These are phyloP conservation scores for Perizoma affinitatum DNA, from an alignment of 2,888 invertebrate genomes.

Conservation along the genomic window DNA sequence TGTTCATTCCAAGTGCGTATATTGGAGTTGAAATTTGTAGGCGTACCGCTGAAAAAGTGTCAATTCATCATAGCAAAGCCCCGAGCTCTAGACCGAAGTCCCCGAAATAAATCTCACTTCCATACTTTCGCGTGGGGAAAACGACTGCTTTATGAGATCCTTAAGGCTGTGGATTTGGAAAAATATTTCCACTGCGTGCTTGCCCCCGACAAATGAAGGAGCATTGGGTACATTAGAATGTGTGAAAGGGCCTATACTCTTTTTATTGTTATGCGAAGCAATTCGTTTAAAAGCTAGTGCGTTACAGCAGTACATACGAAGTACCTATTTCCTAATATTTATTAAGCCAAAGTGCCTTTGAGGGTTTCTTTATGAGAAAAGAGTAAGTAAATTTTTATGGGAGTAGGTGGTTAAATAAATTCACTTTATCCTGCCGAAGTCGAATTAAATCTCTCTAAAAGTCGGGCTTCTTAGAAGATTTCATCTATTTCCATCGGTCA, in stretches of 20 bases:
- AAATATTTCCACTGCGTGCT: constrained; percentile 83
- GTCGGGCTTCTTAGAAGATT: constrained; percentile 37
- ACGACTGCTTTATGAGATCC: constrained; percentile 84
- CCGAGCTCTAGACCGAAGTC: constrained; percentile 78
- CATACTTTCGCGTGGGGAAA: constrained; percentile 83
- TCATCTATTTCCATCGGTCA: constrained; percentile 48
- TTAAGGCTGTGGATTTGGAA: constrained; percentile 85
- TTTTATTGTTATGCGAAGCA: constrained; percentile 83
- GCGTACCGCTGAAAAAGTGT: constrained; percentile 79
- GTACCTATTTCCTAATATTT: constrained; percentile 81
- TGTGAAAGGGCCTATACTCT: constrained; percentile 79
- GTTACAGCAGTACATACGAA: constrained; percentile 75
- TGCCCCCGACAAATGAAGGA: constrained; percentile 82
- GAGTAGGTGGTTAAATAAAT: constrained; percentile 43
- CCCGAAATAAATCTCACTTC: constrained; percentile 83
- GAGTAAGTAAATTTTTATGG: constrained; percentile 57
- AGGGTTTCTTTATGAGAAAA: constrained; percentile 57
- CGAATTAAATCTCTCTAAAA: constrained; percentile 30
- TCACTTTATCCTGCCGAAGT: constrained; percentile 27
- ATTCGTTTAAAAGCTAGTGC: constrained; percentile 83
- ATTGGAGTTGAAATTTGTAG: constrained; percentile 81
- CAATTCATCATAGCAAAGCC: constrained; percentile 84
- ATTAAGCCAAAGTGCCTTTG: constrained; percentile 62
- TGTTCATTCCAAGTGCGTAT: constrained; percentile 81
- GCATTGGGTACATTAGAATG: constrained; percentile 81